Conservation (phyloP, 2,797 vertebrate genomes). For the Acrocephalus scirpaceus region DNA sequence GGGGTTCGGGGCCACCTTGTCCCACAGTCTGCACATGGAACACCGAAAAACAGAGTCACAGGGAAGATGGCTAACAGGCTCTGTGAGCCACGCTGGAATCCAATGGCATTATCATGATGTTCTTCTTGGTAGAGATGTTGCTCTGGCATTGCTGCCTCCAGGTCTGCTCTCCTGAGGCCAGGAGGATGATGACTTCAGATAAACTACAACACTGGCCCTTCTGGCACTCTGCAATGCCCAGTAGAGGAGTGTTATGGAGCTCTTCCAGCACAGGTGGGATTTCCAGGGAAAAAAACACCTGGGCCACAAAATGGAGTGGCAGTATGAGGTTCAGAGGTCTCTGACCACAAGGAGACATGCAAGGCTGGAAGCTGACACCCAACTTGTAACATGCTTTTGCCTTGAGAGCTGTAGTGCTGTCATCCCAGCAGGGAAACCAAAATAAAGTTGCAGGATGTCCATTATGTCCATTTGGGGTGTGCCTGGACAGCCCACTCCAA, state of each 20-base stretch:
- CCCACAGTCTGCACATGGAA: background rate
- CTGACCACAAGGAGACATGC: background rate
- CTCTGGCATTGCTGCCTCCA: background rate
- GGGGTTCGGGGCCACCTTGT: background rate
- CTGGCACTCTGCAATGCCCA: rapidly evolving
- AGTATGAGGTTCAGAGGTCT: background rate
- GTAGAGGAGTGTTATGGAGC: rapidly evolving
- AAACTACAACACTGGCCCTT: rapidly evolving
- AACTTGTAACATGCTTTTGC: background rate
- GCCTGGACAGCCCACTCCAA: background rate
- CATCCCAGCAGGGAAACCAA: background rate
- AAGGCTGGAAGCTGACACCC: background rate
- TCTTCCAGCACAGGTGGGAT: background rate
- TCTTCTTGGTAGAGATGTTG: background rate
- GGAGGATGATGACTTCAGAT: background rate
- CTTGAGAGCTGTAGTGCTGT: background rate
- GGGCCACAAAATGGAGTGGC: background rate
- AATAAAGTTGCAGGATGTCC: background rate
- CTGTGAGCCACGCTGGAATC: rapidly evolving
- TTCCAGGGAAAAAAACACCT: background rate
- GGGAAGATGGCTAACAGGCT: rapidly evolving
- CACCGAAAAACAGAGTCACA: background rate
- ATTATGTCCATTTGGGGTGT: background rate
- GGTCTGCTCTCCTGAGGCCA: background rate
- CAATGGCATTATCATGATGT: rapidly evolving